Evolutionary conservation across 2,888 invertebrate species (phyloP), one percentile per base, ranked within the genome.

Genomic region (Cheilosia grossa): DNA sequence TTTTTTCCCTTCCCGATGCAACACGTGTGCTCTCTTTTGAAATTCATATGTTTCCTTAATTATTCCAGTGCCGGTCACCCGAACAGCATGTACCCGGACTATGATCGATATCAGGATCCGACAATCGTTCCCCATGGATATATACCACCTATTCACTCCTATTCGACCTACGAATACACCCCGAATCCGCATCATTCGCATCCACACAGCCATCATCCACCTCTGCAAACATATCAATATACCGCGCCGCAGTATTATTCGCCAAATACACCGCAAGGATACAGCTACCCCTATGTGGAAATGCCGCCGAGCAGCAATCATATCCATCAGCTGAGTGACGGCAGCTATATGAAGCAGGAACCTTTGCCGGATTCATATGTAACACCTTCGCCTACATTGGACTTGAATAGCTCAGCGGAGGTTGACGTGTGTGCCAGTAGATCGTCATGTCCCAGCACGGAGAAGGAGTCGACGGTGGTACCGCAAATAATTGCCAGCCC

Each of bases 381-480:
- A 7, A 91, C 91, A 59, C 91, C 91, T 0, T 91, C 91, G 67
- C 91, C 91, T 44, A 91, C 91, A 4, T 87, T 91, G 82, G 91
- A 91, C 74, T 88, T 91, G 51, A 91, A 91, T 58, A 91, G 90
- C 81, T 91, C 91, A 19, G 88, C 90, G 10, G 91, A 91, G 87
- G 90, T 91, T 67, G 91, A 91, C 56, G 89, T 88, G 1, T 80
- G 83, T 27, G 87, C 88, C n/a, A 87, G 88, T 58, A 73, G 87
- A 75, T 87, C 75, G 63, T 85, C 88, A 61, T 89, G 90, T 63
- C 82, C 88, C 0, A 87, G 87, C 24, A 82, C 83, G 19, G 88
- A 80, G n/a, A 80, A 87, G 75, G 81, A 86, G 54, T 64, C 53
- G 69, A 74, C 77, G 0, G 4, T 37, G 6, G 10, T 44, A 2